Percentiles rank a stretch among this genome's conserved stretches.
Conservation (phyloP, 1,140 invertebrate species). For the Portunus trituberculatus region DNA sequence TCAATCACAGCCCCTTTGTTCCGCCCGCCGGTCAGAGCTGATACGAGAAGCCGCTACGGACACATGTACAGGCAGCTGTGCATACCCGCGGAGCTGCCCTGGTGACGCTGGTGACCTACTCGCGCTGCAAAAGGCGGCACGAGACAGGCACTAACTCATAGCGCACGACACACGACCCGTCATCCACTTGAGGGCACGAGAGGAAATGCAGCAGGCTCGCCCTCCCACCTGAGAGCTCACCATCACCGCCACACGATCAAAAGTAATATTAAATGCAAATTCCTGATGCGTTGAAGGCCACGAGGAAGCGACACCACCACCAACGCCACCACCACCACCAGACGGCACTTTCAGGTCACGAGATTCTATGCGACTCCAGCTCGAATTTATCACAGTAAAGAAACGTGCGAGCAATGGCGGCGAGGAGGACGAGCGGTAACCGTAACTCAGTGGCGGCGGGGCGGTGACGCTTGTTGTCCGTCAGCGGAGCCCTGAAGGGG, state of each 20-base stretch:
- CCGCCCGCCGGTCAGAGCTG: background rate
- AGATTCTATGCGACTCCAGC: background rate
- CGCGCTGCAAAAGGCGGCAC: no score
- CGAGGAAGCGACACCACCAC: background rate
- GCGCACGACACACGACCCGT: no score
- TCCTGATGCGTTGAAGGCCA: background rate
- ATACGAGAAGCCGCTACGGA: no score
- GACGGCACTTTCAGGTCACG: slow-evolving; percentile 5
- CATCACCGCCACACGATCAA: background rate
- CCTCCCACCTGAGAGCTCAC: background rate
- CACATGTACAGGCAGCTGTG: background rate
- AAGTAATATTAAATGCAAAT: background rate
- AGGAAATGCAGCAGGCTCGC: no score
- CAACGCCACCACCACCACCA: background rate
- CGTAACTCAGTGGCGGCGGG: slow-evolving; percentile 2
- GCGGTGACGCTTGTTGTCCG: slow-evolving; percentile 6
- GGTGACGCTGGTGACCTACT: background rate
- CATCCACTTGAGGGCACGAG: no score
- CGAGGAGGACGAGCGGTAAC: background rate
- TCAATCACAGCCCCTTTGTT: slow-evolving; percentile 49
- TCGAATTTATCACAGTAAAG: slow-evolving; percentile 11
- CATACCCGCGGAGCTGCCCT: background rate
- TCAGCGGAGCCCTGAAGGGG: background rate
- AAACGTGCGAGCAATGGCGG: background rate
- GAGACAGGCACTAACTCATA: no score